Evolutionary conservation across 2,113 vertebrate genomes (phyloP).

Genomic region (Pelecanoides urinatrix): DNA sequence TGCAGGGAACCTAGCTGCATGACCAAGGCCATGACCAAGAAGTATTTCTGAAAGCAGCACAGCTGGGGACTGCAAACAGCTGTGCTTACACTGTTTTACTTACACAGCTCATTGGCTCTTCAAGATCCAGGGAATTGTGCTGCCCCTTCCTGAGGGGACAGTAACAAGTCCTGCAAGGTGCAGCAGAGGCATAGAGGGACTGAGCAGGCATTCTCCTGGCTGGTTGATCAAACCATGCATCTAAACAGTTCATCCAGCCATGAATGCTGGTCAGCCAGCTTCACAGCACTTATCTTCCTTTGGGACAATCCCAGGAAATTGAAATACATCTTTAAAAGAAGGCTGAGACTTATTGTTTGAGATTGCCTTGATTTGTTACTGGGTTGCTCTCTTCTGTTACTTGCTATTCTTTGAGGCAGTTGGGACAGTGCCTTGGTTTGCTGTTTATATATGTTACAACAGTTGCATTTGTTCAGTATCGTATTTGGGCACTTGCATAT

Average conservation of each 20-base stretch:
- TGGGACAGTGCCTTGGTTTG: neutral
- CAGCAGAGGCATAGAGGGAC: neutral
- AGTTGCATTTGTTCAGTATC: neutral
- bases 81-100: neutral
- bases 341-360: neutral
- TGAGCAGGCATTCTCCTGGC: neutral
- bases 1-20: neutral
- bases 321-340: neutral
- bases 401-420: neutral
- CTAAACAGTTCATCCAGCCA: neutral
- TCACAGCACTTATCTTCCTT: neutral
- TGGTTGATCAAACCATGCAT: neutral
- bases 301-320: neutral
- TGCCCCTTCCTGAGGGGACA: rapidly evolving
- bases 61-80: neutral
- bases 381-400: neutral
- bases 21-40: neutral
- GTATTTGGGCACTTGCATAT: neutral
- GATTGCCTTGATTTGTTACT: neutral
- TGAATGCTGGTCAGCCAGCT: neutral
- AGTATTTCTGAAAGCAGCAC: neutral
- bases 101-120: neutral
- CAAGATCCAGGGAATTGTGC: neutral
- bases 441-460: neutral
- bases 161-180: neutral